phyloP scores from a whole-genome alignment of 1,140 invertebrate genomes.

The Hycleus cichorii region DNA sequence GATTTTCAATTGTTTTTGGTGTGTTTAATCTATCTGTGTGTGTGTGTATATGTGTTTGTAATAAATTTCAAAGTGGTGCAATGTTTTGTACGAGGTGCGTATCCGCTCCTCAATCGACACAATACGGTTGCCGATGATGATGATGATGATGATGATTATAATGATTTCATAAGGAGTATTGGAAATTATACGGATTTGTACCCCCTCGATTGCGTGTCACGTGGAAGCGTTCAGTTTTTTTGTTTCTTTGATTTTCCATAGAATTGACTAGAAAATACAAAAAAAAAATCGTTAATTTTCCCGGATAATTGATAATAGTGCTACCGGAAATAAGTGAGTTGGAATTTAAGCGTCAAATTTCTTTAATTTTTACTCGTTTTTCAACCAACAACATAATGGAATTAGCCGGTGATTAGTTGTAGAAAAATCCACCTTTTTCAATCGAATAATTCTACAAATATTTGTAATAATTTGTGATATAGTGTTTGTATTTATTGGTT shows the following conservation, averaged over 20 bases:
- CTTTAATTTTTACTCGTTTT: constrained; percentile 4
- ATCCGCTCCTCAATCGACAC: not conserved
- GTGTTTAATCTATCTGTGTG: not conserved
- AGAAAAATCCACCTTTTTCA: not conserved
- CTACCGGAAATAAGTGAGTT: too few species aligned
- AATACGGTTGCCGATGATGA: too few species aligned
- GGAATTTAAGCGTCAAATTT: too few species aligned
- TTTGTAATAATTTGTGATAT: not conserved
- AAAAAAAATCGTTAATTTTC: too few species aligned
- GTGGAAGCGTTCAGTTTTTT: too few species aligned
- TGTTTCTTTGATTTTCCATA: too few species aligned
- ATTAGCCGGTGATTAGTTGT: constrained; percentile 27
- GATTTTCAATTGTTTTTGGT: not conserved
- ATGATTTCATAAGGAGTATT: not conserved
- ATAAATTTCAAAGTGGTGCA: constrained; percentile 33
- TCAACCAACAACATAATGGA: constrained; percentile 19
- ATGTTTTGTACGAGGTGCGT: constrained; percentile 20
- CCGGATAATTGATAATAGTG: too few species aligned
- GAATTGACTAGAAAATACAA: too few species aligned
- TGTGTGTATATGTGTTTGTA: constrained; percentile 17
- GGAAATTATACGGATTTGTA: too few species aligned
- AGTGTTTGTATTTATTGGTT: not conserved
- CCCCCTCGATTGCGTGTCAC: too few species aligned
- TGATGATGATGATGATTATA: not conserved
- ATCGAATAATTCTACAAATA: not conserved